Percentiles rank a stretch among this genome's conserved stretches.
These are phyloP conservation scores for Drosophila diplacantha DNA, from an alignment of 2,888 invertebrate species.

Conservation along the genomic window DNA sequence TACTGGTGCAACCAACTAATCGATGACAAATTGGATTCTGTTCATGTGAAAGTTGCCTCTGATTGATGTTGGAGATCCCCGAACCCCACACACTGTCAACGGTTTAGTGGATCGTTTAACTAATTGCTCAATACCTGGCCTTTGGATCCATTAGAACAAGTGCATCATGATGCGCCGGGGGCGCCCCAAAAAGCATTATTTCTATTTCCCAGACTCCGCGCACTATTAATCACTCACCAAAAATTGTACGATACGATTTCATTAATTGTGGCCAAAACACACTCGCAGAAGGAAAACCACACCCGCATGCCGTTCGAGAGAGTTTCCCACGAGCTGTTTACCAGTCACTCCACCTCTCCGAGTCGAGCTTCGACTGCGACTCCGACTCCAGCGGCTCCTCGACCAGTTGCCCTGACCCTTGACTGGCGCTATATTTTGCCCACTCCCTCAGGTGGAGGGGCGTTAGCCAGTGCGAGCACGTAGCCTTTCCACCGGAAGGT, in stretches of 20 bases:
- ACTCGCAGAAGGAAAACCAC: constrained; percentile 60
- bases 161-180: constrained; percentile 49
- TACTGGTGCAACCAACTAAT: constrained; percentile 54
- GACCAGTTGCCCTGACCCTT: constrained; percentile 26
- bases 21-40: constrained; percentile 59
- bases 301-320: constrained; percentile 74
- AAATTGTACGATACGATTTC: constrained; percentile 62
- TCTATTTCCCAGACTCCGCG: constrained; percentile 31
- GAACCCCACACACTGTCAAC: constrained; percentile 61
- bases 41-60: constrained; percentile 57
- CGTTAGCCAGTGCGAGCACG: constrained; percentile 67
- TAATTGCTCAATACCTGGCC: constrained; percentile 64
- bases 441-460: constrained; percentile 34
- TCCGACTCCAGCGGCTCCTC: constrained; percentile 26
- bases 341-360: constrained; percentile 26
- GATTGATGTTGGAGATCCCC: constrained; percentile 57
- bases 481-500: constrained; percentile 55
- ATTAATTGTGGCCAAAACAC: constrained; percentile 67
- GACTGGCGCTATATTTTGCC: constrained; percentile 56
- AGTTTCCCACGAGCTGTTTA: constrained; percentile 70
- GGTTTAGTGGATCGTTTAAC: constrained; percentile 56
- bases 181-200: constrained; percentile 5
- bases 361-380: constrained; percentile 1
- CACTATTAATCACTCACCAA: constrained; percentile 62
- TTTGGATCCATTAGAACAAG: constrained; percentile 60